Conservation (phyloP, 2,797 vertebrate genomes). For the Toxotes lorentzi region DNA sequence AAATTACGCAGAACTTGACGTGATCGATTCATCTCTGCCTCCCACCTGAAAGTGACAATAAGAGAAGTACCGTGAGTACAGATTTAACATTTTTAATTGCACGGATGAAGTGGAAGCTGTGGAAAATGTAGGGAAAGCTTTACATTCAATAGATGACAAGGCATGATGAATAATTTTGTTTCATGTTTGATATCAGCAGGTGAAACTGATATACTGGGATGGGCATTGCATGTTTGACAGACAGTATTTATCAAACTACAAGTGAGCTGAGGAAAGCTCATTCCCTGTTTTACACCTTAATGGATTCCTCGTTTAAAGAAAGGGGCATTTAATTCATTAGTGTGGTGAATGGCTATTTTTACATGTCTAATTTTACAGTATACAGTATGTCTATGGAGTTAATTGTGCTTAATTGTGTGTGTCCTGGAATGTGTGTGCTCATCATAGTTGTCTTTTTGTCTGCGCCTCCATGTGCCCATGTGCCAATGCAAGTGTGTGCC, state of each 20-base stretch:
- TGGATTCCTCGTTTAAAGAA: constrained; percentile 51
- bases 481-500: constrained; percentile 70
- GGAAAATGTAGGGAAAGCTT: constrained; percentile 10
- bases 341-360: constrained; percentile 44
- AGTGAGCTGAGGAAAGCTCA: constrained; percentile 18
- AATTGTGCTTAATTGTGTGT: constrained; percentile 67
- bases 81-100: no score
- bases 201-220: background rate
- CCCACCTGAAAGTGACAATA: constrained; percentile 10
- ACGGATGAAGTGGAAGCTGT: background rate
- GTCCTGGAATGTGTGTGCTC: constrained; percentile 70
- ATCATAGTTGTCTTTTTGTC: constrained; percentile 73
- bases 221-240: background rate
- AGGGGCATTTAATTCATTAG: constrained; percentile 54
- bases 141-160: background rate
- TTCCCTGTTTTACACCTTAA: constrained; percentile 31
- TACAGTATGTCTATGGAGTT: constrained; percentile 53
- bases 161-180: background rate
- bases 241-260: background rate
- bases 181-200: constrained; percentile 2
- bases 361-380: constrained; percentile 61
- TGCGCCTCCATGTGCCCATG: constrained; percentile 62
- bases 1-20: constrained; percentile 1
- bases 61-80: background rate
- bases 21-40: constrained; percentile 2